Evolutionary conservation across 2,888 invertebrate genomes (phyloP).

Genomic region (Gastrophysa polygoni): DNA sequence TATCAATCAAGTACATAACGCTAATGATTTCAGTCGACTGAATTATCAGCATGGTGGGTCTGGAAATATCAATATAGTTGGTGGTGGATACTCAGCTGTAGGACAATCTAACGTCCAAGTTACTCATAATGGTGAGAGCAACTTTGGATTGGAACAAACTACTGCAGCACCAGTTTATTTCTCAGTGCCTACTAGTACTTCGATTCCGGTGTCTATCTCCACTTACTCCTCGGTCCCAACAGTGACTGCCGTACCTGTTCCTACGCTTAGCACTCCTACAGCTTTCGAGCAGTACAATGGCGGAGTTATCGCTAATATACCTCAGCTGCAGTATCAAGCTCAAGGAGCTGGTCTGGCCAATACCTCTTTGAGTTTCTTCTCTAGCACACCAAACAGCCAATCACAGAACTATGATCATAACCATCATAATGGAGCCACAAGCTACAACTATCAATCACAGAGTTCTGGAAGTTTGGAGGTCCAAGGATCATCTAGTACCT

Average conservation of each 20-base stretch:
- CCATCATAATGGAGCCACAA: background rate
- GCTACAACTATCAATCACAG: constrained; percentile 22
- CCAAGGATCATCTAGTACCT: background rate
- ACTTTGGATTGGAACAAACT: constrained; percentile 37
- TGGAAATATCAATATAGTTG: constrained; percentile 48
- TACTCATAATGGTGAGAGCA: constrained; percentile 40
- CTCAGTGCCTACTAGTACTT: constrained; percentile 43
- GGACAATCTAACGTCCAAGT: constrained; percentile 41
- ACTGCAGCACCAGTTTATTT: constrained; percentile 37
- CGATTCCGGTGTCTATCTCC: constrained; percentile 37
- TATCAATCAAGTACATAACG: background rate
- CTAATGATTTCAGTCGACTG: background rate
- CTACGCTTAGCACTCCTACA: constrained; percentile 43
- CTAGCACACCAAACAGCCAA: background rate
- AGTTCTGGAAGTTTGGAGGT: background rate
- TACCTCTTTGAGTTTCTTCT: constrained; percentile 28
- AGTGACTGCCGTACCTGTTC: constrained; percentile 49
- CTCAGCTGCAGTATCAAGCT: constrained; percentile 50
- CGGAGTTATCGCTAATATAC: constrained; percentile 53
- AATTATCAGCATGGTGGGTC: constrained; percentile 10
- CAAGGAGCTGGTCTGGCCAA: constrained; percentile 32
- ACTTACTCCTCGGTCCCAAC: constrained; percentile 39
- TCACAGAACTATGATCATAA: background rate
- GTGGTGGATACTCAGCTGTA: constrained; percentile 52
- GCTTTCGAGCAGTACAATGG: constrained; percentile 46